phyloP scores from a whole-genome alignment of 2,113 vertebrate species.

The Pygoscelis adeliae region DNA sequence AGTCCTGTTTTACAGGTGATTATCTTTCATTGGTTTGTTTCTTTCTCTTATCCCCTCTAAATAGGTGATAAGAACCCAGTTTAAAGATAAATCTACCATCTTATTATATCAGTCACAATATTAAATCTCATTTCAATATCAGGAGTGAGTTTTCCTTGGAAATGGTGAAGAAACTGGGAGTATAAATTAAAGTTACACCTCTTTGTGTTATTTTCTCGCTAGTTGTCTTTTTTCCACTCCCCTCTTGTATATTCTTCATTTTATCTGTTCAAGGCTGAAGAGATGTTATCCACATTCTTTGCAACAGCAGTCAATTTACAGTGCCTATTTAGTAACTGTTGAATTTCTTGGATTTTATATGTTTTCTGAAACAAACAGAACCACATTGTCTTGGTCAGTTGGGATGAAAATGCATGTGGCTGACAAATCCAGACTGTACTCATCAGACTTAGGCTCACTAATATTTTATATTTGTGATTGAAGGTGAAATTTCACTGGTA shows the following conservation, averaged over 20 bases:
- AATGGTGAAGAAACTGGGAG: neutral
- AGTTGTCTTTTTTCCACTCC: neutral
- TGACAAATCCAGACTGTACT: neutral
- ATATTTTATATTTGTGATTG: neutral
- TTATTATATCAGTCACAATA: neutral
- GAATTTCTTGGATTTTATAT: neutral
- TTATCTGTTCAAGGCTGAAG: neutral
- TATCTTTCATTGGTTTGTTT: neutral
- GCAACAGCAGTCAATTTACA: neutral
- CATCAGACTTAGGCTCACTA: neutral
- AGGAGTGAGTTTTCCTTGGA: neutral
- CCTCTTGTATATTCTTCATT: neutral
- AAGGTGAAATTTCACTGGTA: neutral
- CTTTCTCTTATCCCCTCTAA: neutral
- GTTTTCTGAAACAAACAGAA: neutral
- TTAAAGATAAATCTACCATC: neutral
- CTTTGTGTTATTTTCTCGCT: neutral
- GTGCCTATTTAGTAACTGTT: neutral
- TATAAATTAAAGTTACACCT: neutral
- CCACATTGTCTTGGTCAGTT: neutral
- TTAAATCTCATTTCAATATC: neutral
- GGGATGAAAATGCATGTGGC: neutral
- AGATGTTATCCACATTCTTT: neutral
- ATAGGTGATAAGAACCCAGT: neutral
- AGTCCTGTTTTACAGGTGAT: neutral